Percentiles rank a stretch among this genome's conserved stretches.
Conservation (phyloP, 2,888 invertebrate species). For the Xanthia togata region DNA sequence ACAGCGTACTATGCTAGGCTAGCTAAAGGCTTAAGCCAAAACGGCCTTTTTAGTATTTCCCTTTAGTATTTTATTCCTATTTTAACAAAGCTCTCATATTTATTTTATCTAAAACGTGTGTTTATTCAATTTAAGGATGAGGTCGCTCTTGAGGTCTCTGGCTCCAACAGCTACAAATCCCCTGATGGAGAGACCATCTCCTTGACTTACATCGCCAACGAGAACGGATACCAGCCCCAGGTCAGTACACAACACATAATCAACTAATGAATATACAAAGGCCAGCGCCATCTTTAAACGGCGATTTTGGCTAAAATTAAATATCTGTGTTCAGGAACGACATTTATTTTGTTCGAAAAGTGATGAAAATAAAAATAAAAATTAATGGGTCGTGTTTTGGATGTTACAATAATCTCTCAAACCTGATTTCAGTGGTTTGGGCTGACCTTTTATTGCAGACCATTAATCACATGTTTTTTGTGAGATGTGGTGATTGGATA, state of each 20-base stretch:
- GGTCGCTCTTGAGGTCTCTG: constrained; percentile 82
- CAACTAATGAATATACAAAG: background rate
- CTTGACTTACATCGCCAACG: constrained; percentile 89
- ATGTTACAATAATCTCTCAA: background rate
- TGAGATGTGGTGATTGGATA: background rate
- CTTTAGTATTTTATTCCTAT: background rate
- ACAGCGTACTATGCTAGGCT: no score
- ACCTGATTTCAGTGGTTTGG: background rate
- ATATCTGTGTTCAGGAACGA: no score
- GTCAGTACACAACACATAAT: constrained; percentile 60
- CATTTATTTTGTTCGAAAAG: background rate
- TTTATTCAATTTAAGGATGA: constrained; percentile 70
- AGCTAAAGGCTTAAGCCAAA: no score
- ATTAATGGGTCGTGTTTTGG: background rate
- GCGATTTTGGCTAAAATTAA: background rate
- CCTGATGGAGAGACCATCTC: constrained; percentile 87
- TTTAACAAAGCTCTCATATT: background rate
- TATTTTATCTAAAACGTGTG: background rate
- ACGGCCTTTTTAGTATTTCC: background rate
- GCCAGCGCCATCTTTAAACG: background rate
- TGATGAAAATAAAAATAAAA: background rate
- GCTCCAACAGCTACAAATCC: constrained; percentile 86
- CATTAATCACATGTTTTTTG: constrained; percentile 18
- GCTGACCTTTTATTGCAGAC: constrained; percentile 20
- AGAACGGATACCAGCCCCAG: constrained; percentile 88